A percentile compares a stretch with the other conserved stretches of the same genome.
Evolutionary conservation across 64 coral and sea anemone genomes (phyloP).

Genomic region (Platygyra sinensis): DNA sequence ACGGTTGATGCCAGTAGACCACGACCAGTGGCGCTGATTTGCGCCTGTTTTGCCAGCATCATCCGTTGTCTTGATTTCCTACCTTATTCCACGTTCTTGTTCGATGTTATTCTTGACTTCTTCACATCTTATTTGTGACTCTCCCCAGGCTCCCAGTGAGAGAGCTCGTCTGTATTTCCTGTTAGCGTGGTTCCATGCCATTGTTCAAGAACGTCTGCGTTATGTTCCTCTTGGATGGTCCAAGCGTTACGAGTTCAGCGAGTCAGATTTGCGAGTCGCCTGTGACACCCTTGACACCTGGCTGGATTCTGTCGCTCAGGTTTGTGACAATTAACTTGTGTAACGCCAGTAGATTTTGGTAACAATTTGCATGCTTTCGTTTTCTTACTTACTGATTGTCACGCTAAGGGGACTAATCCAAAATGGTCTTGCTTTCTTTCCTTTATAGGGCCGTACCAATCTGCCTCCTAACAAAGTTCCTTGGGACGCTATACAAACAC

Average conservation of each 20-base stretch:
- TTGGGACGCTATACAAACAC: constrained; percentile 86
- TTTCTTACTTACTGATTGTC: neutral
- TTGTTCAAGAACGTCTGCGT: constrained; percentile 95
- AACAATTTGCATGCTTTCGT: no score
- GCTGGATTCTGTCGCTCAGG: constrained; percentile 93
- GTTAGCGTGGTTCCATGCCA: constrained; percentile 92
- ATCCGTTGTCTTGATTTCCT: no score
- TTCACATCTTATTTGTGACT: constrained; percentile 22
- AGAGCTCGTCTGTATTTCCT: constrained; percentile 96
- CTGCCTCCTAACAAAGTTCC: constrained; percentile 96
- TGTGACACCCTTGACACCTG: constrained; percentile 98
- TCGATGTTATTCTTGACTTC: no score
- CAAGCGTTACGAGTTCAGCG: constrained; percentile 97
- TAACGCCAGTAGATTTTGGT: no score
- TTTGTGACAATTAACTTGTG: no score
- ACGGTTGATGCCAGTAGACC: no score
- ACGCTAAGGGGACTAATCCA: neutral
- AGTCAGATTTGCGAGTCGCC: constrained; percentile 94
- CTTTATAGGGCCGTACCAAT: constrained; percentile 87
- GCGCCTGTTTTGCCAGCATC: no score
- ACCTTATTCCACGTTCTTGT: no score
- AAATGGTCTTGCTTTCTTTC: neutral
- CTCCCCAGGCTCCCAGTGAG: constrained; percentile 84
- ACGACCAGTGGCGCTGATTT: no score
- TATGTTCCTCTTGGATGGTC: constrained; percentile 97